Evolutionary conservation across 1,140 invertebrate species (phyloP).

Genomic region (Cyclina sinensis): DNA sequence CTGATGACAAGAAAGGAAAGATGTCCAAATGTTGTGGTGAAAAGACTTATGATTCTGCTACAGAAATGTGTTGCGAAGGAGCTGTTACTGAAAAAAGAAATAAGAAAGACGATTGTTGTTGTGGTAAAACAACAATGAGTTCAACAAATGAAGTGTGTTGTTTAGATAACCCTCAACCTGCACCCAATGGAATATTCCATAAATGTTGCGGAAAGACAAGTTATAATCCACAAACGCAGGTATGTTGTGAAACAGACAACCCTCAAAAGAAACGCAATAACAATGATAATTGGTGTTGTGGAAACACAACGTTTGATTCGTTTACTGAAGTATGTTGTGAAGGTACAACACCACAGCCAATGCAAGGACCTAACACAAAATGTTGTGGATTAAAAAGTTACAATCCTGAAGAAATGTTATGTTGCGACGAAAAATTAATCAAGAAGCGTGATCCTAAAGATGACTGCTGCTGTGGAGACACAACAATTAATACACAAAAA

Average conservation of each 20-base stretch:
- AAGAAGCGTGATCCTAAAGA: slow-evolving; percentile 35
- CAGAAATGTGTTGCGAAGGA: slow-evolving; percentile 60
- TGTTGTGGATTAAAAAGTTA: slow-evolving; percentile 54
- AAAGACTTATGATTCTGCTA: slow-evolving; percentile 37
- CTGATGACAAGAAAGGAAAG: slow-evolving; percentile 22
- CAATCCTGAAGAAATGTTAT: slow-evolving; percentile 30
- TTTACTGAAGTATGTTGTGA: slow-evolving; percentile 65
- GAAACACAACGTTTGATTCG: slow-evolving; percentile 61
- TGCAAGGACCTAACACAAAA: slow-evolving; percentile 47
- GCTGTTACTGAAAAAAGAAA: slow-evolving; percentile 29
- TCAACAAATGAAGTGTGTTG: slow-evolving; percentile 57
- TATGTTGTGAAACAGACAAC: slow-evolving; percentile 57
- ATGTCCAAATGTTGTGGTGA: slow-evolving; percentile 61
- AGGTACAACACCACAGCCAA: slow-evolving; percentile 57
- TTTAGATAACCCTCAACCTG: slow-evolving; percentile 57
- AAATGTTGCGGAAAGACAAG: slow-evolving; percentile 56
- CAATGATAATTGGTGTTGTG: slow-evolving; percentile 66
- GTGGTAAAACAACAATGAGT: slow-evolving; percentile 62
- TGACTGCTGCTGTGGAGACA: slow-evolving; percentile 64
- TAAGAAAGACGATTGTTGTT: slow-evolving; percentile 59
- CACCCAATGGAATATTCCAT: slow-evolving; percentile 36
- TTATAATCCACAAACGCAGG: slow-evolving; percentile 53
- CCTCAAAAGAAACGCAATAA: slow-evolving; percentile 49
- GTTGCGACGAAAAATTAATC: slow-evolving; percentile 47
- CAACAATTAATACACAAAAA: slow-evolving; percentile 55